phyloP scores from a whole-genome alignment of 1,140 invertebrate species.

The Drosophila cardini region DNA sequence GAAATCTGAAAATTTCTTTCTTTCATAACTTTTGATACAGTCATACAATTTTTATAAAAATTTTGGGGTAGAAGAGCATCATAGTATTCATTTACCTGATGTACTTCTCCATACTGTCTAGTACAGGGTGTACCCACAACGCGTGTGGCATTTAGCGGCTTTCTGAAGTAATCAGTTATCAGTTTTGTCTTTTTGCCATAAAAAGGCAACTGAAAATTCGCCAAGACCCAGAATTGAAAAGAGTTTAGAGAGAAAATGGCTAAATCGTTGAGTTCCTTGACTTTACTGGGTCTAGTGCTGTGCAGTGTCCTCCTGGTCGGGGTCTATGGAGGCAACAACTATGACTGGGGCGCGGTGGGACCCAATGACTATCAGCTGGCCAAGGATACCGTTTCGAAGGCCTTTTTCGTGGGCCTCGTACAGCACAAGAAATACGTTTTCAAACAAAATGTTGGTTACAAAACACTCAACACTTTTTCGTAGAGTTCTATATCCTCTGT shows the following conservation, averaged over 20 bases:
- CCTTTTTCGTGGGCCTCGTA: constrained; percentile 65
- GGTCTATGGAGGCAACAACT: constrained; percentile 51
- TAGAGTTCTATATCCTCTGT: background rate
- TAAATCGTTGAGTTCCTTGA: constrained; percentile 10
- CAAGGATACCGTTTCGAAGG: constrained; percentile 68
- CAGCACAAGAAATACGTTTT: constrained; percentile 68
- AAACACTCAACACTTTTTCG: background rate
- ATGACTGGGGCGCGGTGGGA: constrained; percentile 64
- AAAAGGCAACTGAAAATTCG: constrained; percentile 32
- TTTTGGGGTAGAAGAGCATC: too few species aligned
- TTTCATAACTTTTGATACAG: too few species aligned
- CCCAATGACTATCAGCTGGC: constrained; percentile 64
- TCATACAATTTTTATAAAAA: too few species aligned
- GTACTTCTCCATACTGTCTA: background rate
- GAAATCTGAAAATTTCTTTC: too few species aligned
- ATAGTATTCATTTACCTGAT: too few species aligned
- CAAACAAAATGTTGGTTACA: constrained; percentile 59
- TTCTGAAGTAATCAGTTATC: constrained; percentile 25
- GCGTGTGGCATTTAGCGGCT: constrained; percentile 7
- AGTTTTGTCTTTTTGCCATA: constrained; percentile 37
- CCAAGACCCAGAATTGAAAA: constrained; percentile 15
- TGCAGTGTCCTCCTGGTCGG: constrained; percentile 28
- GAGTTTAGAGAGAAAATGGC: constrained; percentile 14
- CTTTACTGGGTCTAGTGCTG: constrained; percentile 26
- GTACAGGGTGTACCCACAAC: background rate